A percentile compares a stretch with the other conserved stretches of the same genome.
Conservation (phyloP, 2,888 invertebrate genomes). For the Cryptophagus acutangulus region DNA sequence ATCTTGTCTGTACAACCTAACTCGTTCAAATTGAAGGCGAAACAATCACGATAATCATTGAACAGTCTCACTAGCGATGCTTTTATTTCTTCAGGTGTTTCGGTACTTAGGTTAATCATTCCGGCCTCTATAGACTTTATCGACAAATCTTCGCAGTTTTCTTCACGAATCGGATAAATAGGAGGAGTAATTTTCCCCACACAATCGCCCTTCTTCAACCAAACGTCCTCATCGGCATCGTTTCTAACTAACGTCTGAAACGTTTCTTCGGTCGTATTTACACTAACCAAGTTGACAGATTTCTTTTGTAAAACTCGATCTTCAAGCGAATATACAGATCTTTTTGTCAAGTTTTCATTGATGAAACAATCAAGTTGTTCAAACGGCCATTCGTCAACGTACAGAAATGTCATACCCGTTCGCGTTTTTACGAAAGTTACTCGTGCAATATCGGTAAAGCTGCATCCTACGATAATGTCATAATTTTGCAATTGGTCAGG, state of each 20-base stretch:
- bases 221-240: background rate
- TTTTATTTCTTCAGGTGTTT: background rate
- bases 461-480: slow-evolving; percentile 26
- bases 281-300: background rate
- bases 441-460: slow-evolving; percentile 18
- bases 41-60: slow-evolving; percentile 15
- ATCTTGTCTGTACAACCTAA: slow-evolving; percentile 13
- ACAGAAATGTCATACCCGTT: background rate
- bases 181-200: background rate
- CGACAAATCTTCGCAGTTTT: too few species aligned
- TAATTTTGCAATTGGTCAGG: slow-evolving; percentile 25
- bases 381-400: slow-evolving; percentile 2
- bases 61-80: slow-evolving; percentile 10
- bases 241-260: slow-evolving; percentile 5
- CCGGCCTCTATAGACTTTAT: too few species aligned
- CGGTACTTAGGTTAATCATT: background rate
- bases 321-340: too few species aligned
- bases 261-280: slow-evolving; percentile 4
- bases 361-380: background rate
- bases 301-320: too few species aligned
- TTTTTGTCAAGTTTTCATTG: too few species aligned
- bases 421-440: background rate
- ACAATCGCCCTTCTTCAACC: background rate
- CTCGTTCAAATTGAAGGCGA: slow-evolving; percentile 15
- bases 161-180: too few species aligned